Base-by-base conservation (phyloP, 64 coral and sea anemone genomes). In the Orbicella faveolata region DNA sequence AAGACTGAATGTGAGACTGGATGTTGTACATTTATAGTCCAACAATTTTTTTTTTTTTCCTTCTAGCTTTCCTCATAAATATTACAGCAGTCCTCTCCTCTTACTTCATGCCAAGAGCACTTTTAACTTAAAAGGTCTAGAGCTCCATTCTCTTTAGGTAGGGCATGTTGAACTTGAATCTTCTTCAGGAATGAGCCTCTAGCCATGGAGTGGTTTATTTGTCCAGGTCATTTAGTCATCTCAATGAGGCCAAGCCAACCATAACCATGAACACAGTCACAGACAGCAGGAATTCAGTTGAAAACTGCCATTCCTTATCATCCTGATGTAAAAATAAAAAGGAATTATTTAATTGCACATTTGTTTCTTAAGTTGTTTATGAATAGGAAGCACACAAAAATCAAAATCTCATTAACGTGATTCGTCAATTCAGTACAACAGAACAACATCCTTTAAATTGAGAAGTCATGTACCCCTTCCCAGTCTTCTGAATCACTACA, bases 271-370 rank as follows among this genome's bases (percentile, higher is more conserved):
- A 92, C 26, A 79, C 63, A 14, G 59, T 77, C 11, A 92, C 11
- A 41, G 83, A 92, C 73, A 87, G 16, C 48, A 87, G 86, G 34
- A 92, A 87, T 20, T 92, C 75, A 11, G 62, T 76, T 6, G 90
- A 73, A 52, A 92, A 79, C n/a, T 80, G 86, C 90, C 90, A 92
- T 87, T 70, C 75, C 16, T 87, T 52, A 9, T 87, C 19, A 0
- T 36, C 75, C 78, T 65, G 17, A 75, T 77, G 18, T 61, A 26
- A 48, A 75, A 91, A 52, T 4, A n/a, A 76, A 64, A 41, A 1
- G 15, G 12, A 16, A 78, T 35, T 13, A 25, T 23, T 5, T 26
- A 73, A 52, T 1, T 12, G 33, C 19, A 87, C 13, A 6, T 52
- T 18, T 15, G 30, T 8, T 73, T 26, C 3, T 59, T 9, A 16